phyloP scores from a whole-genome alignment of 2,113 vertebrate genomes.

The Nansenia antarctica region DNA sequence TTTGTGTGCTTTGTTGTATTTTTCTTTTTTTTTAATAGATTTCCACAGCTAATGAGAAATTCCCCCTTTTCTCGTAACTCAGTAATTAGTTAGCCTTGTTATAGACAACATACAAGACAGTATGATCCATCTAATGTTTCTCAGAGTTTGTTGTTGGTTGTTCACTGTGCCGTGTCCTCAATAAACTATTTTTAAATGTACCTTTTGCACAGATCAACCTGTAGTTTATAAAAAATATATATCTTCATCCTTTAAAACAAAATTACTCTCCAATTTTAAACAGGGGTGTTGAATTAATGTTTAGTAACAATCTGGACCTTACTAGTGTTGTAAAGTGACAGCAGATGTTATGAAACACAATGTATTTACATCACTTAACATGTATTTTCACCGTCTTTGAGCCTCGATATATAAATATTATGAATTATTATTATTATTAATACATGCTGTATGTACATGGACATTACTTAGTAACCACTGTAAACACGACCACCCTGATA shows the following conservation, averaged over 20 bases:
- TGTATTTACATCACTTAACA: too few species aligned
- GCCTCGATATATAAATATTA: too few species aligned
- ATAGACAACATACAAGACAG: conserved; percentile 20
- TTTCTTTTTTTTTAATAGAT: conserved; percentile 21
- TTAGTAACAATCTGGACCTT: too few species aligned
- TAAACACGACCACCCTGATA: too few species aligned
- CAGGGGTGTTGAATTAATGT: not conserved
- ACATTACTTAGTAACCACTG: too few species aligned
- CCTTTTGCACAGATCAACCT: not conserved
- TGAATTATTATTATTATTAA: too few species aligned
- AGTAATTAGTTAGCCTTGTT: conserved; percentile 25
- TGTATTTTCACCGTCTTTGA: too few species aligned
- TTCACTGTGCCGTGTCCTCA: conserved; percentile 4
- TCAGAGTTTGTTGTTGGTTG: conserved; percentile 16
- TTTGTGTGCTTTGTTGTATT: conserved; percentile 19
- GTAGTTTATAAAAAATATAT: not conserved
- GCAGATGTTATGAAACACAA: too few species aligned
- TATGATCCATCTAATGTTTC: not conserved
- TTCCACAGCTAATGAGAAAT: conserved; percentile 29
- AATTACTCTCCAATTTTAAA: not conserved
- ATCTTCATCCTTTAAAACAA: not conserved
- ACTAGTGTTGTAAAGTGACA: not conserved
- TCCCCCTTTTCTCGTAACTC: conserved; percentile 21
- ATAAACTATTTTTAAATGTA: conserved; percentile 5
- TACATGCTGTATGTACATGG: too few species aligned